A percentile compares a stretch with the other conserved stretches of the same genome.
These are phyloP conservation scores for Drosophila jambulina DNA, from an alignment of 1,140 invertebrate species.

Conservation along the genomic window DNA sequence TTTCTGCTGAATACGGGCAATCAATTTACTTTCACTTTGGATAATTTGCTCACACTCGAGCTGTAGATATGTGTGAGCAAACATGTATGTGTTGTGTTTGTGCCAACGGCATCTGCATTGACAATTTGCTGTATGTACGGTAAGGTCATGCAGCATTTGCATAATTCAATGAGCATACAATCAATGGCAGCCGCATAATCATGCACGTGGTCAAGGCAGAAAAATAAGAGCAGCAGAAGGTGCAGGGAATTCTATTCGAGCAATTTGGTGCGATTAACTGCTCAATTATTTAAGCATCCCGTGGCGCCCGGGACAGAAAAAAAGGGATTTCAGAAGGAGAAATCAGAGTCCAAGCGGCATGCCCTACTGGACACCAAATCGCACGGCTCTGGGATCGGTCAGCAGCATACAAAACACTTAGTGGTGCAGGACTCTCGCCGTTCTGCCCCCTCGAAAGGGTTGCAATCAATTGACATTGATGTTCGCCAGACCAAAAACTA, in stretches of 20 bases:
- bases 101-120: conserved; percentile 57
- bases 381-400: conserved; percentile 37
- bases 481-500: conserved; percentile 81
- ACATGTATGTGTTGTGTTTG: conserved; percentile 3
- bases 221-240: conserved; percentile 2
- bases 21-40: conserved; percentile 72
- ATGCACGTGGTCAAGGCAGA: conserved; percentile 43
- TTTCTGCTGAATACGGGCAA: conserved; percentile 65
- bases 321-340: conserved; percentile 23
- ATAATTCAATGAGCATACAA: conserved; percentile 80
- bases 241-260: conserved; percentile 69
- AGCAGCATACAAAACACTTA: conserved; percentile 73
- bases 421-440: conserved; percentile 28
- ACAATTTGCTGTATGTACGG: conserved; percentile 45
- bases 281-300: conserved; percentile 81
- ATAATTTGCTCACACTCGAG: conserved; percentile 51
- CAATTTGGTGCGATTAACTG: conserved; percentile 83
- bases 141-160: conserved; percentile 65
- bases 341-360: conserved; percentile 56
- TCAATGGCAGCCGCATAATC: conserved; percentile 69
- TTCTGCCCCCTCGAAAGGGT: conserved; percentile 52
- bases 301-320: conserved; percentile 38
- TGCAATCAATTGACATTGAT: conserved; percentile 83
- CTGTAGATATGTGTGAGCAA: background rate
- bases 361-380: conserved; percentile 56